phyloP scores from a whole-genome alignment of 2,888 invertebrate genomes.

The Muscina levida region DNA sequence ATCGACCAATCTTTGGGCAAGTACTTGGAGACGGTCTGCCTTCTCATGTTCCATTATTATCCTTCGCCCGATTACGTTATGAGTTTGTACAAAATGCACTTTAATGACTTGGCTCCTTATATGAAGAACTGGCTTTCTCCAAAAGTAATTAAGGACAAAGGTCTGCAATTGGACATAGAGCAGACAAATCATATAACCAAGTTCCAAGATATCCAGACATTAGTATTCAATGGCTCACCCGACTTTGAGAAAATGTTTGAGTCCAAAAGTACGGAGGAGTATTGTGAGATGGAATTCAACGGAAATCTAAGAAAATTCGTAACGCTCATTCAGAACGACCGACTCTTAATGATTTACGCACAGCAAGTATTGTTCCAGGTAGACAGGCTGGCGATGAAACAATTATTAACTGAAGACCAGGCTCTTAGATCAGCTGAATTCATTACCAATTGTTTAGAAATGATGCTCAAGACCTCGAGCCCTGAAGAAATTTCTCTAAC shows the following conservation, averaged over 20 bases:
- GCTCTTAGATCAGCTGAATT: constrained; percentile 71
- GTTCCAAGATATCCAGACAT: constrained; percentile 68
- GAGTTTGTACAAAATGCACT: constrained; percentile 69
- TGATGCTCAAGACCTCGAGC: constrained; percentile 30
- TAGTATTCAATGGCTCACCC: constrained; percentile 63
- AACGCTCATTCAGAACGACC: constrained; percentile 70
- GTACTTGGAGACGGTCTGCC: constrained; percentile 79
- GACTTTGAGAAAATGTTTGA: constrained; percentile 70
- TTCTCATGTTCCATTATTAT: constrained; percentile 76
- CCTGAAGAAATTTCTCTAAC: not conserved
- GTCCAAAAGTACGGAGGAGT: constrained; percentile 53
- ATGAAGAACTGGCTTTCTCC: constrained; percentile 70
- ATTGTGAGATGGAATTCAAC: constrained; percentile 69
- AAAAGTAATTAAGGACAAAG: constrained; percentile 4
- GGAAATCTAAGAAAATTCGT: constrained; percentile 70
- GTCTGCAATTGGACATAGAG: constrained; percentile 26
- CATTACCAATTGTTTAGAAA: constrained; percentile 68
- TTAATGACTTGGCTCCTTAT: constrained; percentile 67
- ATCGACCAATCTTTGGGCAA: constrained; percentile 73
- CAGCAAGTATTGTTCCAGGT: constrained; percentile 74
- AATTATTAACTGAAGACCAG: constrained; percentile 68
- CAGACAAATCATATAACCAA: constrained; percentile 67
- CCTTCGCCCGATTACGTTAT: constrained; percentile 72
- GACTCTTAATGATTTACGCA: constrained; percentile 75
- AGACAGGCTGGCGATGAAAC: constrained; percentile 69